A percentile compares a stretch with the other conserved stretches of the same genome.
These are phyloP conservation scores for Turritopsis dohrnii DNA, from an alignment of 30 jellyfish, hydroid and myxozoan genomes.

Conservation along the genomic window DNA sequence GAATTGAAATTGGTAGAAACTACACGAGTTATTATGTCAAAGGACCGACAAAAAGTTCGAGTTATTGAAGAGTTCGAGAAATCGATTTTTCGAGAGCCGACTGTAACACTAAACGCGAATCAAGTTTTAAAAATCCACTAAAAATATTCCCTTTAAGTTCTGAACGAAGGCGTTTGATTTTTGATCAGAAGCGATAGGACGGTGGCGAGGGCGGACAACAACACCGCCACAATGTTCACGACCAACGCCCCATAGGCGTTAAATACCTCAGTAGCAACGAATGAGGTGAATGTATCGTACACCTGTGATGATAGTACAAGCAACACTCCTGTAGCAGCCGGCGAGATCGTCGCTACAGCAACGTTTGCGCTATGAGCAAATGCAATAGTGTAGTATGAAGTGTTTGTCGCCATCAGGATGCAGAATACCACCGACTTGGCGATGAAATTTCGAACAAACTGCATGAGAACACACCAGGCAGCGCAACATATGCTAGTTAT, in stretches of 20 bases:
- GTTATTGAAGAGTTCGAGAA: too few species aligned
- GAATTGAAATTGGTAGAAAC: too few species aligned
- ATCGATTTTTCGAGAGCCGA: too few species aligned
- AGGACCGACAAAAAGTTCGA: too few species aligned
- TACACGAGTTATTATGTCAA: too few species aligned
- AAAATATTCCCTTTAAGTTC: not conserved
- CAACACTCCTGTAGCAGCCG: conserved; percentile 40
- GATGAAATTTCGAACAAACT: conserved; percentile 21
- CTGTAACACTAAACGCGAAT: not conserved
- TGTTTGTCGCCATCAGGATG: conserved; percentile 21
- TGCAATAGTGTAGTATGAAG: conserved; percentile 76
- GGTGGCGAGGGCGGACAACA: conserved; percentile 19
- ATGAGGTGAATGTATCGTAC: conserved; percentile 21
- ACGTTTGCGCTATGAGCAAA: conserved; percentile 74
- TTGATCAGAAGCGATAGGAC: conserved; percentile 23
- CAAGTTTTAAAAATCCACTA: too few species aligned
- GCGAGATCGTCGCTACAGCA: conserved; percentile 52
- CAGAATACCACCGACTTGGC: conserved; percentile 19
- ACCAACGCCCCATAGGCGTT: conserved; percentile 10
- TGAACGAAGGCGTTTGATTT: not conserved
- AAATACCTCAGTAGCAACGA: conserved; percentile 26
- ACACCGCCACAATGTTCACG: conserved; percentile 24
- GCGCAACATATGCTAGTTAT: conserved; percentile 29
- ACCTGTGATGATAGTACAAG: conserved; percentile 35
- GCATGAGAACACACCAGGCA: conserved; percentile 29